A percentile compares a stretch with the other conserved stretches of the same genome.
Evolutionary conservation across 35 echinoderm and acorn worm species (phyloP).

Genomic region (Chiridota heheva): DNA sequence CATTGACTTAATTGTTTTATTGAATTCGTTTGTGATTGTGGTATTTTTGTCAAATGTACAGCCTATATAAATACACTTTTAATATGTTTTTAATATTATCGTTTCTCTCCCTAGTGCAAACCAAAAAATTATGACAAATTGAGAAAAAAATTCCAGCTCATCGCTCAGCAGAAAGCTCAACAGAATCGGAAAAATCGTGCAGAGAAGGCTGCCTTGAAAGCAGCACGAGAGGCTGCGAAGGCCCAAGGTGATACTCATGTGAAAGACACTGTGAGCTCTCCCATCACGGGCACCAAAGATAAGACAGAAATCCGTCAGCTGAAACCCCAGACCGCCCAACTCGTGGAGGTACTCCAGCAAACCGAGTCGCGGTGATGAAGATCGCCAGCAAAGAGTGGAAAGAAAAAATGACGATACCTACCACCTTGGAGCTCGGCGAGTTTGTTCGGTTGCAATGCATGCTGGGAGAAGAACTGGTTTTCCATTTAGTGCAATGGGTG

Average conservation of each 20-base stretch:
- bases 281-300: not conserved
- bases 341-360: conserved; percentile 95
- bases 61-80: not conserved
- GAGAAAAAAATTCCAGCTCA: conserved; percentile 95
- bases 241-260: conserved; percentile 57
- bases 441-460: conserved; percentile 82
- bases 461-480: conserved; percentile 92
- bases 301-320: conserved; percentile 64
- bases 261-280: conserved; percentile 24
- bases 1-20: too few relatives aligned
- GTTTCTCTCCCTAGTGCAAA: conserved; percentile 75
- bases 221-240: conserved; percentile 85
- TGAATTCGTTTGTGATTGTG: too few relatives aligned
- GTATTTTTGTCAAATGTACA: not conserved
- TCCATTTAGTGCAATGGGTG: conserved; percentile 97
- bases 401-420: conserved; percentile 35
- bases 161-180: conserved; percentile 96
- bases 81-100: too few relatives aligned
- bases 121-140: conserved; percentile 99
- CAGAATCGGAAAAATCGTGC: conserved; percentile 86
- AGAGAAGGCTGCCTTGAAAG: conserved; percentile 92
- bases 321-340: conserved; percentile 83
- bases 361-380: conserved; percentile 94
- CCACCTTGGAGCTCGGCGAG: conserved; percentile 68
- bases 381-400: conserved; percentile 50